phyloP scores from a whole-genome alignment of 2,113 vertebrate species.

The Myrmecobius fasciatus region DNA sequence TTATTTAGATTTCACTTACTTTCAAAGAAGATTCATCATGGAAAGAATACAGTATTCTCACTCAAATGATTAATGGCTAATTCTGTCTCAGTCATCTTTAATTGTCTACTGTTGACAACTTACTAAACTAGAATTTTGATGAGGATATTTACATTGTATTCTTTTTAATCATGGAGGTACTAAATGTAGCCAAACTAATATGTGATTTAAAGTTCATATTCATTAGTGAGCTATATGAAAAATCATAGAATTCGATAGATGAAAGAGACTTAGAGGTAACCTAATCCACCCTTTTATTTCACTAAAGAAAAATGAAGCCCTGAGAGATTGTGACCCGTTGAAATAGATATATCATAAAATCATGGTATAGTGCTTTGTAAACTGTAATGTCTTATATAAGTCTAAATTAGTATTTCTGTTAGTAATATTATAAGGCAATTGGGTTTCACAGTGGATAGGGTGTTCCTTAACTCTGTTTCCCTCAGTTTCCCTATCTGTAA shows the following conservation, averaged over 20 bases:
- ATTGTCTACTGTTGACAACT: conserved; percentile 83
- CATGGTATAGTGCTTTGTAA: neutral
- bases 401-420: too few relatives aligned
- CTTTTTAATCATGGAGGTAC: conserved; percentile 71
- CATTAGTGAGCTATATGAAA: neutral
- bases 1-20: neutral
- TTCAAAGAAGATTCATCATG: neutral
- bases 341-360: neutral
- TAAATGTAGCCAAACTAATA: neutral
- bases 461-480: neutral
- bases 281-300: conserved; percentile 8
- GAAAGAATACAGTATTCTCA: conserved; percentile 54
- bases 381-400: too few relatives aligned
- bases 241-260: conserved; percentile 3
- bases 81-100: conserved; percentile 85
- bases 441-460: too few relatives aligned
- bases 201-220: neutral
- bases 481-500: neutral
- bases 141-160: conserved; percentile 83
- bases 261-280: neutral
- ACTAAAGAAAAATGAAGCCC: conserved; percentile 19
- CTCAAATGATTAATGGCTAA: conserved; percentile 86
- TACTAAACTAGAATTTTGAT: conserved; percentile 87
- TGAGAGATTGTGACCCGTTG: conserved; percentile 2
- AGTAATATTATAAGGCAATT: too few relatives aligned